These are phyloP conservation scores for Phrynocephalus forsythii DNA, from an alignment of 2,797 vertebrate species.

Conservation along the genomic window DNA sequence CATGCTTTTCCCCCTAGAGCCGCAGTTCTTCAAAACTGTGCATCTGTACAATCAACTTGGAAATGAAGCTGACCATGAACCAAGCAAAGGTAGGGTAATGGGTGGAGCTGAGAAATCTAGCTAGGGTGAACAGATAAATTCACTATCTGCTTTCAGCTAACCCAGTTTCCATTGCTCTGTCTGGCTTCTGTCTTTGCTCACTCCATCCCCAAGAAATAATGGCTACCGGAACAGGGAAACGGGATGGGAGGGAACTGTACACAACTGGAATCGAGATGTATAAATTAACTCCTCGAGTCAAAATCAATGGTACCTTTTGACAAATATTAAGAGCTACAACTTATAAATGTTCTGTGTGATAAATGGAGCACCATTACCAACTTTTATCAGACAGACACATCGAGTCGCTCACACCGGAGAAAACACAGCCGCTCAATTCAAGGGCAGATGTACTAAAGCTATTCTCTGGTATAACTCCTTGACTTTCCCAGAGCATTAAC, in stretches of 20 bases:
- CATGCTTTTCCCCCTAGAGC: too few species aligned
- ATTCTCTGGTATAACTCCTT: slow-evolving; percentile 50
- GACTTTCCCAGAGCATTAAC: slow-evolving; percentile 55
- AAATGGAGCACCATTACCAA: neutral
- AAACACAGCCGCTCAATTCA: slow-evolving; percentile 16
- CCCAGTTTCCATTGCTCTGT: neutral
- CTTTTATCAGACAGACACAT: slow-evolving; percentile 48
- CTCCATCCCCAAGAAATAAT: neutral
- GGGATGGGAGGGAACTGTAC: neutral
- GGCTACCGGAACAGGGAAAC: neutral
- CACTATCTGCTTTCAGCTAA: neutral
- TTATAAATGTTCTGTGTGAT: neutral
- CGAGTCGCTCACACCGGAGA: slow-evolving; percentile 32
- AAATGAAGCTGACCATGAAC: too few species aligned
- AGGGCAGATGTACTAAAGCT: slow-evolving; percentile 53
- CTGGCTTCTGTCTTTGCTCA: neutral
- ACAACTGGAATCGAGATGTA: neutral
- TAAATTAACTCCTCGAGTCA: neutral
- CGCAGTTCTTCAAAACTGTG: too few species aligned
- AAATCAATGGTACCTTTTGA: slow-evolving; percentile 31
- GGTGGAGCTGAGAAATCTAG: too few species aligned
- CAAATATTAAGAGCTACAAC: fast-evolving
- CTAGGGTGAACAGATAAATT: too few species aligned
- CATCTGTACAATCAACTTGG: too few species aligned
- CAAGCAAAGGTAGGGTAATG: too few species aligned